phyloP scores from a whole-genome alignment of 2,113 vertebrate species.

The Aramus guarauna region DNA sequence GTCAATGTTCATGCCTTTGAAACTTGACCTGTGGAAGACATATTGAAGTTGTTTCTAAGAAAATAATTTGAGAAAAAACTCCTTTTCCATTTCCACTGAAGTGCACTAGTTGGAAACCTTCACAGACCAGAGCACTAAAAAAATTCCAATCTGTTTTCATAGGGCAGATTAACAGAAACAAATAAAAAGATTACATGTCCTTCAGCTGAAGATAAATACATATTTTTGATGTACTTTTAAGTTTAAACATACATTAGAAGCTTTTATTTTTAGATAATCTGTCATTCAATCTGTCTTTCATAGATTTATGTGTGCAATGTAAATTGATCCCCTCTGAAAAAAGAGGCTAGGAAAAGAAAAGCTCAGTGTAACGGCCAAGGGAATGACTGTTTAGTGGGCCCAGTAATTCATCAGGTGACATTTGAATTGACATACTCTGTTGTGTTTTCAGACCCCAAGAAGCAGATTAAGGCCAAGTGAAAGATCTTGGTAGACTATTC shows the following conservation, averaged over 20 bases:
- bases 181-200: neutral
- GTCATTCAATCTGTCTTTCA: neutral
- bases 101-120: neutral
- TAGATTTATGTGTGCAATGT: neutral
- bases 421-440: neutral
- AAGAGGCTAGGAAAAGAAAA: neutral
- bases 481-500: neutral
- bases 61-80: neutral
- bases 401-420: neutral
- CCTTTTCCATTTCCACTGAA: neutral
- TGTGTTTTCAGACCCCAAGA: neutral
- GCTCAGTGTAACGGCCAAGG: neutral
- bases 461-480: neutral
- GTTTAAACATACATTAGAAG: neutral
- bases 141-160: neutral
- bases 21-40: neutral
- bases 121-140: neutral
- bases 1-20: neutral
- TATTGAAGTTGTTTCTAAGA: neutral
- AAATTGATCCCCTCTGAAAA: neutral
- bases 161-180: neutral
- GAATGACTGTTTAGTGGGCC: neutral
- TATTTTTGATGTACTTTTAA: neutral
- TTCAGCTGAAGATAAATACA: neutral
- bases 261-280: constrained; percentile 19